Evolutionary conservation across 2,888 invertebrate genomes (phyloP).

Genomic region (Pterobdella sp.): DNA sequence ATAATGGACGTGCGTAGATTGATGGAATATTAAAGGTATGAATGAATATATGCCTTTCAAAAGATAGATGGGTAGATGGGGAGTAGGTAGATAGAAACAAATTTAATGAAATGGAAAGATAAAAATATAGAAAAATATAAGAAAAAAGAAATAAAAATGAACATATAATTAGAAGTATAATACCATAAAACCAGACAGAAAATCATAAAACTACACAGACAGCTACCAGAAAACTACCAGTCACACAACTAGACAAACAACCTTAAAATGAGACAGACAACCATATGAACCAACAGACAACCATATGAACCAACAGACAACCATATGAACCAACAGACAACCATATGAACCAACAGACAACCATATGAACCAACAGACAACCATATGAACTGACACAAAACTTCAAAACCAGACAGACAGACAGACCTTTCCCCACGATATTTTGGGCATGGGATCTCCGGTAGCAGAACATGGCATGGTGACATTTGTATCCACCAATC

Average conservation of each 20-base stretch:
- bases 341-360: not conserved
- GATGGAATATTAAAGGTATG: not conserved
- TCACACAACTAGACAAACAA: too few species aligned
- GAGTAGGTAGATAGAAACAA: not conserved
- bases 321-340: too few species aligned
- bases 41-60: not conserved
- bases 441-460: slow-evolving; percentile 57
- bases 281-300: too few species aligned
- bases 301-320: too few species aligned
- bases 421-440: slow-evolving; percentile 74
- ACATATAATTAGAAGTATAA: too few species aligned
- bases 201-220: too few species aligned
- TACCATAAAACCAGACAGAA: too few species aligned
- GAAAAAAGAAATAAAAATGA: too few species aligned
- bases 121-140: not conserved
- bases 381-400: not conserved
- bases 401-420: not conserved
- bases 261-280: too few species aligned
- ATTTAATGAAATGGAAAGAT: not conserved
- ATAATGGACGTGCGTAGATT: not conserved
- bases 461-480: slow-evolving; percentile 90
- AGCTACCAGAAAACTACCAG: too few species aligned
- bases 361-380: not conserved
- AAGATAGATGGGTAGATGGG: not conserved
- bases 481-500: slow-evolving; percentile 78